Base-by-base conservation (phyloP, 1,140 invertebrate genomes). In the Ips typographus region DNA sequence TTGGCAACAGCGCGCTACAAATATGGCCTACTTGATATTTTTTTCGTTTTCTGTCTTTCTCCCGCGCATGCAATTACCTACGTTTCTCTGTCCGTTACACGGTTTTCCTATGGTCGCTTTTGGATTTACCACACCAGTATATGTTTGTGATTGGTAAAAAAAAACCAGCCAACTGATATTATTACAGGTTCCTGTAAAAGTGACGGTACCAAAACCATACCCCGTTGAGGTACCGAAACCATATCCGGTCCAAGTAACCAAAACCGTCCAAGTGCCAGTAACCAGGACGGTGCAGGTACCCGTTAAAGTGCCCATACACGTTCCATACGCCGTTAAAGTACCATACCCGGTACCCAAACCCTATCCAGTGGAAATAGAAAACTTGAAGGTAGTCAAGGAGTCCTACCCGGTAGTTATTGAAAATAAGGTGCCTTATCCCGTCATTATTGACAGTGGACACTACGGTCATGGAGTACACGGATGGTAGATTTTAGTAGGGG, bases 401-500 rank as follows among this genome's bases (percentile, higher is more conserved):
- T 68, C 74, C 22, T 62, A 70, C 39, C 68, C 70, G 7, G 68
- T 75, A 4, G 58, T 70, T 61, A 77, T 88, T 1, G 84, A 86
- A 42, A 83, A 84, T 61, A 82, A 84, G 56, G 83, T 85, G 8
- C 84, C 84, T 1, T 65, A 81, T 85, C 37, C 76, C 2, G 60
- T 76, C 22, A 58, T 82, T 5, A 66, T 65, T 55, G 56, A 58
- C 47, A 63, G 64, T 55, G 65, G 63, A 36, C 62, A 69, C 39
- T 47, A 70, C 42, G 64, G 57, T 39, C 61, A 56, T 44, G 56
- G 43, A 8, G 47, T 52, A 2, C 69, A 71, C 53, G 63, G 69
- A 8, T 71, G 69, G 69, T 71, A 68, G 41, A 37, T 56, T 22
- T 22, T 22, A 22, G 22, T 22, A 22, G 22, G 22, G 22, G 22